phyloP scores from a whole-genome alignment of 1,140 invertebrate species.

The Ceratitis capitata region DNA sequence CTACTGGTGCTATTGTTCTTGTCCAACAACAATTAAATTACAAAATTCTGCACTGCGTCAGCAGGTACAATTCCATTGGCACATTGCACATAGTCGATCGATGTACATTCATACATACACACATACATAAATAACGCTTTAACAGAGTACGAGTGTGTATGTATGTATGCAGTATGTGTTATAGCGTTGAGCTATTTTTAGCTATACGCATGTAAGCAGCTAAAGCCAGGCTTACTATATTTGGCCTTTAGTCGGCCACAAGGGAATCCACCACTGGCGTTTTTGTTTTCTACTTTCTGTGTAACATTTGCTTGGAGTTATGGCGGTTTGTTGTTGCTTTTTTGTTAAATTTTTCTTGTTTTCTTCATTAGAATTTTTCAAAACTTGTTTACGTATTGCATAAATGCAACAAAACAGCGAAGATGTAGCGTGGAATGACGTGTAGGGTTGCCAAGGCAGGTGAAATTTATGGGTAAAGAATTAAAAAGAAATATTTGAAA shows the following conservation, averaged over 20 bases:
- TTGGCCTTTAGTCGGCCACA: neutral
- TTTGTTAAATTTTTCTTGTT: neutral
- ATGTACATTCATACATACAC: neutral
- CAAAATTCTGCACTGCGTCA: neutral
- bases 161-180: neutral
- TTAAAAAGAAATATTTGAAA: neutral
- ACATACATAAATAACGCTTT: neutral
- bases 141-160: neutral
- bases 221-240: neutral
- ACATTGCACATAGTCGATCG: neutral
- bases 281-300: neutral
- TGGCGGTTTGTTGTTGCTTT: neutral
- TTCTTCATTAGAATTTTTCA: neutral
- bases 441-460: neutral
- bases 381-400: conserved; percentile 15
- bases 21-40: neutral
- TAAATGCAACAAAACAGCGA: neutral
- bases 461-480: neutral
- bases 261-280: neutral
- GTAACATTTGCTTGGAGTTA: neutral
- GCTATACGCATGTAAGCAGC: neutral
- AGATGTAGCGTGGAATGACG: neutral
- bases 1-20: neutral
- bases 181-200: conserved; percentile 5
- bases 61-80: neutral